Evolutionary conservation across 1,140 invertebrate species (phyloP), one percentile per base, ranked within the genome.

Genomic region (Tetramorium parvispinum): DNA sequence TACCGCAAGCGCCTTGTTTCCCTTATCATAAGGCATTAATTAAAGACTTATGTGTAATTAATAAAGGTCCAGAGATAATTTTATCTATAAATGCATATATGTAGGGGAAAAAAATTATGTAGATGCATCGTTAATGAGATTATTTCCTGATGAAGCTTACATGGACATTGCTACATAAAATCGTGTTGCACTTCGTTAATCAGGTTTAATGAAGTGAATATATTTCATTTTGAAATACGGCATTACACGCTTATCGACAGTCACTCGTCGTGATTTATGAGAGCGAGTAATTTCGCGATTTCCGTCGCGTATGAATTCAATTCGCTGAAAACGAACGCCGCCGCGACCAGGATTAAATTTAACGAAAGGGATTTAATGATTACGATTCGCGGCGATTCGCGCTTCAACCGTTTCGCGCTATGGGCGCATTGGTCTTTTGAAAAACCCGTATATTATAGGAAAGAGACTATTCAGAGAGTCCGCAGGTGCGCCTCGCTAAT

Each of bases 361-460:
- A 83, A 83, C 68, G 55, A 83, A 55, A 21, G 43, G 79, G 68
- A 75, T 83, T 83, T 83, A 61, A 59, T 83, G 71, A 83, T 83
- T 83, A 75, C 40, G 79, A 83, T 13, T 73, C 53, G 37, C 16
- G 37, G 53, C 32, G 66, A 82, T 73, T 83, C 70, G 53, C 79
- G 57, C 40, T 75, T 61, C 40, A 43, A 68, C n/a, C 66, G 66
- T 57, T 81, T 81, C 16, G 53, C 53, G 53, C 68, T 13, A 59
- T 55, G 27, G 49, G 37, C 32, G 53, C 53, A 7, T 59, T 83
- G 32, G 40, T 83, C 68, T 75, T 83, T 83, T 75, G 53, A 73
- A 75, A 83, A 83, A 83, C 11, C 40, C 40, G 79, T 59, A 49
- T 11, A 75, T 75, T 83, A 83, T 61, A 40, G 4, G n/a, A 5